Evolutionary conservation across 1,140 invertebrate species (phyloP).

Genomic region (Gonatopus flavifemur): DNA sequence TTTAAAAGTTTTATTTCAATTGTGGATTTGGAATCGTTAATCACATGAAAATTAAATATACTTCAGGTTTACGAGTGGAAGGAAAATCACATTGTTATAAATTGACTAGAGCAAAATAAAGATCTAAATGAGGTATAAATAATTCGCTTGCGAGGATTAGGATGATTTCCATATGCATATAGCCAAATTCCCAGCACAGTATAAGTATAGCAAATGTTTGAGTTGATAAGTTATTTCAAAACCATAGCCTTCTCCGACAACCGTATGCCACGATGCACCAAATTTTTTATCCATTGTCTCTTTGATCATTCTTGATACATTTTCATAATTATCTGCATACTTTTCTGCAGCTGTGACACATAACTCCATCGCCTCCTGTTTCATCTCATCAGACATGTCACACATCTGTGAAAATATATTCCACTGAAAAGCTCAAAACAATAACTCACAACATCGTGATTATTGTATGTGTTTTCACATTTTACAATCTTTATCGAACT

Average conservation of each 20-base stretch:
- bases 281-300: constrained; percentile 96
- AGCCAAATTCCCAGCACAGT: constrained; percentile 89
- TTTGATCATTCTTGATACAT: constrained; percentile 86
- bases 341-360: constrained; percentile 93
- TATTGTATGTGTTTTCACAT: neutral
- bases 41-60: no score
- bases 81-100: no score
- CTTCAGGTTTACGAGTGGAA: no score
- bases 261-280: constrained; percentile 90
- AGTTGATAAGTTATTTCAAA: constrained; percentile 93
- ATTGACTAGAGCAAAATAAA: no score
- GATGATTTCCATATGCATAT: constrained; percentile 86
- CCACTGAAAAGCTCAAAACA: neutral
- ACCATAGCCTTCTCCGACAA: constrained; percentile 92
- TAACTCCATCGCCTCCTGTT: constrained; percentile 85
- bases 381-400: constrained; percentile 93
- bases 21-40: no score
- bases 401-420: constrained; percentile 66
- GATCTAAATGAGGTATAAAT: no score
- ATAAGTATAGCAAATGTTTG: constrained; percentile 93
- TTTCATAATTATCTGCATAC: constrained; percentile 74
- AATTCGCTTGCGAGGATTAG: no score
- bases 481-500: constrained; percentile 20
- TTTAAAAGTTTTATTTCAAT: no score
- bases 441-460: no score